Percentiles rank a stretch among this genome's conserved stretches.
Evolutionary conservation across 2,888 invertebrate species (phyloP).

Genomic region (Tipula confusa): DNA sequence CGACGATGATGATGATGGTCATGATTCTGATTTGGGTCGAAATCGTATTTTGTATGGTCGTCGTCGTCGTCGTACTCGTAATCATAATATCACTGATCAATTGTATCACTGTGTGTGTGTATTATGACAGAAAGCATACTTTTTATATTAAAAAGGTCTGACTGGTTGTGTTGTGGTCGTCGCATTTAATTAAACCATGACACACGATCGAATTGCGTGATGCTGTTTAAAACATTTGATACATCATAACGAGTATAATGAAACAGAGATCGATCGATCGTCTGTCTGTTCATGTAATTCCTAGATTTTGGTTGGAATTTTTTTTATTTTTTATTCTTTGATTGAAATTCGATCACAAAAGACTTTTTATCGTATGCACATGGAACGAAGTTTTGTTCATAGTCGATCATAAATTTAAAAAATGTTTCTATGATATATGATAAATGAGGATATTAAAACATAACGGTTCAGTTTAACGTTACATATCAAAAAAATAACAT

Average conservation of each 20-base stretch:
- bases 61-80: neutral
- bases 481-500: too few relatives aligned
- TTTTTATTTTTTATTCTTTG: too few relatives aligned
- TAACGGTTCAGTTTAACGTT: too few relatives aligned
- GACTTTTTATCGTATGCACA: too few relatives aligned
- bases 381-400: too few relatives aligned
- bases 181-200: slow-evolving; percentile 12
- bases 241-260: neutral
- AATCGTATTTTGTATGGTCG: neutral
- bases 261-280: neutral
- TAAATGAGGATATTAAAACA: too few relatives aligned
- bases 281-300: neutral
- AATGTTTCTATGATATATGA: too few relatives aligned
- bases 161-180: neutral
- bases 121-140: neutral
- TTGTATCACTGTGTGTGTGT: neutral
- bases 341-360: too few relatives aligned
- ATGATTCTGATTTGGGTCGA: slow-evolving; percentile 3
- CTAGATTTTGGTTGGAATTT: too few relatives aligned
- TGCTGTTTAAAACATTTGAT: neutral
- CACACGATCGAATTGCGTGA: neutral
- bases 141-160: neutral
- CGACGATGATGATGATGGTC: neutral
- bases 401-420: too few relatives aligned
- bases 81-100: neutral